Evolutionary conservation across 2,797 vertebrate genomes (phyloP).

Genomic region (Vespertilio murinus): DNA sequence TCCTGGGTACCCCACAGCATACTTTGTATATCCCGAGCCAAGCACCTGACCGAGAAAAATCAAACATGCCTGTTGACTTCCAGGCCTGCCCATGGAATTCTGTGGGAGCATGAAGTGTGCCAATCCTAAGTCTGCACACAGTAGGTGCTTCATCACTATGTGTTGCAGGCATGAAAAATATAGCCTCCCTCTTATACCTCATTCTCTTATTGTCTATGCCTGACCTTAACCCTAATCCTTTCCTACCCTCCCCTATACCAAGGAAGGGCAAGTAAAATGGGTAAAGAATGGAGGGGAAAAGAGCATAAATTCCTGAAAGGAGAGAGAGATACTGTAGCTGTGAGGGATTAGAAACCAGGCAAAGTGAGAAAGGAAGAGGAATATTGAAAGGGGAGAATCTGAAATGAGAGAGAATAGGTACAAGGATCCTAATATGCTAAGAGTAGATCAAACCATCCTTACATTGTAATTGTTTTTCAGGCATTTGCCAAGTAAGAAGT

Average conservation of each 20-base stretch:
- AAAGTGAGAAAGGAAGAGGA: neutral
- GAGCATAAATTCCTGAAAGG: neutral
- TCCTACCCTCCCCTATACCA: neutral
- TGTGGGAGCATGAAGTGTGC: too few species aligned
- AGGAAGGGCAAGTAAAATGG: neutral
- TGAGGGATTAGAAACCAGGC: neutral
- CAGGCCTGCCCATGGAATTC: neutral
- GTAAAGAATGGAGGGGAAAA: neutral
- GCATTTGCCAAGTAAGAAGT: neutral
- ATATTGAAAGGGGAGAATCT: neutral
- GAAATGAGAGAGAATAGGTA: neutral
- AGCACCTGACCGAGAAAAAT: neutral
- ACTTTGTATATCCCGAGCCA: neutral
- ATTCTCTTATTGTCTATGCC: neutral
- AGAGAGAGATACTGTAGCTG: neutral
- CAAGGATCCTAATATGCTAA: neutral
- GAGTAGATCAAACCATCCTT: neutral
- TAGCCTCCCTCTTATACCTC: neutral
- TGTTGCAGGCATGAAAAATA: neutral
- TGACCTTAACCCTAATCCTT: neutral
- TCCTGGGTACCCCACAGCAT: accelerated
- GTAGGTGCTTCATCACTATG: neutral
- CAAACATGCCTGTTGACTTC: neutral
- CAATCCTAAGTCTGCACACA: neutral
- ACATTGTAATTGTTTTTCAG: neutral